phyloP scores from a whole-genome alignment of 2,888 invertebrate genomes.

The Lomographa bimaculata region DNA sequence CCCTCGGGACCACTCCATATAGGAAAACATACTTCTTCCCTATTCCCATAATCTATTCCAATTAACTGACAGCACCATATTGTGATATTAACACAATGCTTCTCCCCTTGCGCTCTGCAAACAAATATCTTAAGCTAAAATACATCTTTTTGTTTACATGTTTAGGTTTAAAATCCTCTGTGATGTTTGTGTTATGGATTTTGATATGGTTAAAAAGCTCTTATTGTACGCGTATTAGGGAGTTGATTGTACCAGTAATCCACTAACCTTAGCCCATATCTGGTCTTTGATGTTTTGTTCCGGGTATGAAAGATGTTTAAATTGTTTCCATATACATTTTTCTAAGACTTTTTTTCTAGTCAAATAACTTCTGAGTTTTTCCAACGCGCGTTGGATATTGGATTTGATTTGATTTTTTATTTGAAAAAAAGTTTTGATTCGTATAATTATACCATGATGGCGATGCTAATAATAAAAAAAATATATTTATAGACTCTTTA shows the following conservation, averaged over 20 bases:
- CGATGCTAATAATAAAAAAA: no score
- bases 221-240: conserved; percentile 59
- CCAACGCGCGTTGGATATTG: no score
- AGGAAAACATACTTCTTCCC: conserved; percentile 64
- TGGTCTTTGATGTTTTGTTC: conserved; percentile 13
- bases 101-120: conserved; percentile 53
- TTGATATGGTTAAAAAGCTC: conserved; percentile 57
- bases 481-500: no score
- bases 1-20: conserved; percentile 67
- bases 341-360: no score
- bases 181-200: conserved; percentile 37
- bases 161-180: conserved; percentile 30
- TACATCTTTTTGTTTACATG: conserved; percentile 25
- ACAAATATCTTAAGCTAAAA: conserved; percentile 28
- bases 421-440: no score
- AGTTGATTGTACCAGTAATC: conserved; percentile 49
- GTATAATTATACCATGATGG: no score
- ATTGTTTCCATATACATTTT: no score
- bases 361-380: no score
- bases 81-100: conserved; percentile 81
- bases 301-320: not conserved
- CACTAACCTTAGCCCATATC: conserved; percentile 35
- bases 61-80: conserved; percentile 83
- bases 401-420: no score
- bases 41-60: conserved; percentile 84